Evolutionary conservation across 2,888 invertebrate genomes (phyloP).

Genomic region (Aphodius sticticus): DNA sequence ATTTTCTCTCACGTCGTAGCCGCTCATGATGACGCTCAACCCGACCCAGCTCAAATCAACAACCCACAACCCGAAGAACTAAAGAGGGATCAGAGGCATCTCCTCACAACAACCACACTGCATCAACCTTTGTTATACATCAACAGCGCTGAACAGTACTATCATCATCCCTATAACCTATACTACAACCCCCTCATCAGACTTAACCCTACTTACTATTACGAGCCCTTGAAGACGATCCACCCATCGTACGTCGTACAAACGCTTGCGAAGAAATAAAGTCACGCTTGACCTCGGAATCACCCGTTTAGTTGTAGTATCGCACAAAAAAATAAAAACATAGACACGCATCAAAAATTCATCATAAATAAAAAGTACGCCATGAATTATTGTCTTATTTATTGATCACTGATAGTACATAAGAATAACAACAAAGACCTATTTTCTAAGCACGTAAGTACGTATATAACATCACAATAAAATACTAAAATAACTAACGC

Average conservation of each 20-base stretch:
- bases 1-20: background rate
- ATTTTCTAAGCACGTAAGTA: too few species aligned
- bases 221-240: conserved; percentile 10
- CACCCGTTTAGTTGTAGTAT: conserved; percentile 23
- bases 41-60: background rate
- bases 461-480: background rate
- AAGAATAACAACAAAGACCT: too few species aligned
- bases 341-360: background rate
- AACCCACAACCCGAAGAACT: background rate
- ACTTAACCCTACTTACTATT: background rate
- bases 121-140: conserved; percentile 6
- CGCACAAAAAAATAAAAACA: conserved; percentile 21
- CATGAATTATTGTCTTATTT: background rate
- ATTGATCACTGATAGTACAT: background rate
- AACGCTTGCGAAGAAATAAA: conserved; percentile 16
- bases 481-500: background rate
- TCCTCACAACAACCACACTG: background rate
- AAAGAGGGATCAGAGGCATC: conserved; percentile 13
- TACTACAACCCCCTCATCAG: background rate
- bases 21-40: background rate
- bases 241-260: conserved; percentile 14
- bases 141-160: background rate
- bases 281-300: background rate
- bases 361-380: conserved; percentile 17
- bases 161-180: conserved; percentile 8